Base-by-base conservation (phyloP, 2,113 vertebrate species). In the Sylvilagus bachmani region DNA sequence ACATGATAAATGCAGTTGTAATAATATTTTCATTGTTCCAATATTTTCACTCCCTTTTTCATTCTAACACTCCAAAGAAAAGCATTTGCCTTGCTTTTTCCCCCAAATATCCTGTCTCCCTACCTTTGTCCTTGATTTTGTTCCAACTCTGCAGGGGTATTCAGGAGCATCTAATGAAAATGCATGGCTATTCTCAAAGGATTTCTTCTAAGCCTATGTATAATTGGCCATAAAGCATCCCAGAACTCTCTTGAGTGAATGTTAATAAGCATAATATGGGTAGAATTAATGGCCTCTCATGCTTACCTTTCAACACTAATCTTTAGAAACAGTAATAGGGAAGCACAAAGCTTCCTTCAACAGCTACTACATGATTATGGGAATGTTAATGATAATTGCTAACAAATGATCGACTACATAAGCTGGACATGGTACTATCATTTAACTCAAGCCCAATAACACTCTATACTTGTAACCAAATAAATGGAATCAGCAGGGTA, bases 161-260 rank as follows among this genome's bases (percentile, higher is more conserved):
- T 83, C 33, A 67, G n/a, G 5, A 49, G 2, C 12, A 64, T 55
- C 14, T 44, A 25, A 13, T 90, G 62, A 87, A 89, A 84, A 91
- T 44, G 10, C 19, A 51, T 6, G 16, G 10, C 27, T 61, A 27
- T 71, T 90, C 61, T 82, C 73, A 77, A 89, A 91, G 27, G 77
- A 85, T 51, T 82, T 92, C 75, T 88, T 75, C 55, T 92, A 95
- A 89, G 33, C 6, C 25, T 88, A 17, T 2, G 2, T 36, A n/a
- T 38, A 91, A 75, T 8, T 36, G 21, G 44, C 38, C 19, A 29
- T 64, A 58, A 71, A 71, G 31, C 2, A 61, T 31, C 14, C 33
- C 67, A 61, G 36, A 55, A 55, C 25, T 7, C 53, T 91, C 36
- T 67, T 31, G 36, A n/a, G 24, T 87, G 69, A 90, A 81, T 58